A percentile compares a stretch with the other conserved stretches of the same genome.
Evolutionary conservation across 1,140 invertebrate genomes (phyloP).

Genomic region (Holcopasites calliopsidis): DNA sequence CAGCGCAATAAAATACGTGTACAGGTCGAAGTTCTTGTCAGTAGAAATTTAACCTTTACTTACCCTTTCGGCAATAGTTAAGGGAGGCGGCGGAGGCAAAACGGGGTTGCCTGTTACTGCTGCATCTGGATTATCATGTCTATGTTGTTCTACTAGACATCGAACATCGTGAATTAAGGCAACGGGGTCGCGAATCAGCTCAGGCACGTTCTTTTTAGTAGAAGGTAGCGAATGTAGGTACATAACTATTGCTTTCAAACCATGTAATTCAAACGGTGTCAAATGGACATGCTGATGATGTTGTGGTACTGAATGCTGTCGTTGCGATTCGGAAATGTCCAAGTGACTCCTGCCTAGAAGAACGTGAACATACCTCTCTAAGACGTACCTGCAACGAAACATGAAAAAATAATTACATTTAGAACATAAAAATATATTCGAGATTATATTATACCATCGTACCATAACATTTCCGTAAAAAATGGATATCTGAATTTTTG

Average conservation of each 20-base stretch:
- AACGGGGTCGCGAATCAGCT: slow-evolving; percentile 93
- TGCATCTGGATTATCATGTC: slow-evolving; percentile 89
- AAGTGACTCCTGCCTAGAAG: slow-evolving; percentile 91
- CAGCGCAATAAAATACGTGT: slow-evolving; percentile 3
- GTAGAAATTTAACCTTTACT: slow-evolving; percentile 18
- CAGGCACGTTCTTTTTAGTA: slow-evolving; percentile 95
- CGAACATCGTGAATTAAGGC: slow-evolving; percentile 93
- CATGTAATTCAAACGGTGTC: slow-evolving; percentile 92
- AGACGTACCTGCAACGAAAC: slow-evolving; percentile 85
- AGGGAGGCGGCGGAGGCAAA: slow-evolving; percentile 78
- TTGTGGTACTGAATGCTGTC: slow-evolving; percentile 64
- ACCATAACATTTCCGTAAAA: slow-evolving; percentile 98
- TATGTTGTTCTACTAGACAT: slow-evolving; percentile 91
- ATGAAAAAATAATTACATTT: background rate
- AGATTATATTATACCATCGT: slow-evolving; percentile 27
- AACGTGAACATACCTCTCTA: slow-evolving; percentile 95
- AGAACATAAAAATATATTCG: background rate
- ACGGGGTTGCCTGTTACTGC: slow-evolving; percentile 91
- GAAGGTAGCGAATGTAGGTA: slow-evolving; percentile 93
- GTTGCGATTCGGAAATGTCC: slow-evolving; percentile 77
- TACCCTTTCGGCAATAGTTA: slow-evolving; percentile 74
- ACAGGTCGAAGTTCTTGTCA: slow-evolving; percentile 12
- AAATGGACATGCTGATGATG: slow-evolving; percentile 85
- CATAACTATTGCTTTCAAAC: slow-evolving; percentile 94
- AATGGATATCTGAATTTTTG: slow-evolving; percentile 98